Conservation (phyloP, 2,797 vertebrate genomes). For the Poliocrania exsul region DNA sequence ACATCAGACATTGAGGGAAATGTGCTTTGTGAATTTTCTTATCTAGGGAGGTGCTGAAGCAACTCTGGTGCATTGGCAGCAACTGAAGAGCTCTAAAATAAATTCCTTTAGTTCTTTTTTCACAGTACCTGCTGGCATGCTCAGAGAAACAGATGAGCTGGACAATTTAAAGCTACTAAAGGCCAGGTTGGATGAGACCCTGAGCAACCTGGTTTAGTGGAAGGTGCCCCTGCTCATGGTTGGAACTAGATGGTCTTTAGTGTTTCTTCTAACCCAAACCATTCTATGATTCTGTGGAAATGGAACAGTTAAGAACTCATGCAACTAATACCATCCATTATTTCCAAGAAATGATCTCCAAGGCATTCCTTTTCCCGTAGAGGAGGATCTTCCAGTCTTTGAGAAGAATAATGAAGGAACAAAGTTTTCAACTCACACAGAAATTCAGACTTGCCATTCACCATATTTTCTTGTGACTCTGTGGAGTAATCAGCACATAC, state of each 20-base stretch:
- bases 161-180: neutral
- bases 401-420: neutral
- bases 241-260: neutral
- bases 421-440: neutral
- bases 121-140: too few species aligned
- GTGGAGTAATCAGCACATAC: neutral
- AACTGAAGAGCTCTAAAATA: neutral
- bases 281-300: neutral
- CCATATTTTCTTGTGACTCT: accelerated
- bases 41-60: neutral
- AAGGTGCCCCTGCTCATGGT: neutral
- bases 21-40: neutral
- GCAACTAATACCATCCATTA: too few species aligned
- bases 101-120: neutral
- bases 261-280: neutral
- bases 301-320: neutral
- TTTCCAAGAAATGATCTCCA: neutral
- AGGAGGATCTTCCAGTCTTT: neutral
- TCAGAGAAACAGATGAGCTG: neutral
- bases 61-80: neutral
- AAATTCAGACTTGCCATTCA: neutral
- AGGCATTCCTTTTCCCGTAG: neutral
- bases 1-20: neutral
- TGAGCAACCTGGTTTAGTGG: neutral
- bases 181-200: neutral